These are phyloP conservation scores for Cebidichthys violaceus DNA, from an alignment of 2,113 vertebrate species.

Conservation along the genomic window DNA sequence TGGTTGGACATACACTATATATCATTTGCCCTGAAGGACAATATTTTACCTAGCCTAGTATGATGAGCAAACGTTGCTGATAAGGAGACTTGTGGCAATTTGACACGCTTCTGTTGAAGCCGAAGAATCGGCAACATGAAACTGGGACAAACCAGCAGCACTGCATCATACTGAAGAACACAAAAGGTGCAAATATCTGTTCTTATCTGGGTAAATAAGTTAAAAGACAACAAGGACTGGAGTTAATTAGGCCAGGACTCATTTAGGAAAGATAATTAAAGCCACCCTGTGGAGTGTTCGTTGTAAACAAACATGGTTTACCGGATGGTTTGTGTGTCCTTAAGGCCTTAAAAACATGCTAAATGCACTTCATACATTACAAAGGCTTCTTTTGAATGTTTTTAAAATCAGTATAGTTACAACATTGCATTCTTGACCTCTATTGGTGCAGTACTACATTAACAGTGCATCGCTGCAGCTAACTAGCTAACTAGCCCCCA, in stretches of 20 bases:
- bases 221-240: conserved; percentile 37
- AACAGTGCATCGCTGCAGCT: neutral
- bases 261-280: conserved; percentile 32
- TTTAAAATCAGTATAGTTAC: neutral
- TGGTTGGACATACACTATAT: conserved; percentile 36
- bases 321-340: conserved; percentile 19
- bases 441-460: neutral
- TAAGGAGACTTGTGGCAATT: conserved; percentile 64
- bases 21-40: conserved; percentile 50
- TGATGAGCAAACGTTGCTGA: conserved; percentile 32
- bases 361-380: neutral
- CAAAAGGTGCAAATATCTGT: conserved; percentile 33
- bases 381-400: neutral
- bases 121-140: conserved; percentile 41
- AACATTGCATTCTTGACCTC: neutral
- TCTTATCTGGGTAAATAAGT: conserved; percentile 29
- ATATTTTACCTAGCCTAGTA: conserved; percentile 51
- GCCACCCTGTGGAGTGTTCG: conserved; percentile 21
- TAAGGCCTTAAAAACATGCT: conserved; percentile 1
- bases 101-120: conserved; percentile 51
- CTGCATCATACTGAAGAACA: conserved; percentile 17
- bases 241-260: conserved; percentile 45
- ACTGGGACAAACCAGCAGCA: conserved; percentile 57
- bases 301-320: conserved; percentile 41
- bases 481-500: neutral